phyloP scores from a whole-genome alignment of 1,140 invertebrate genomes.

The Semibalanus balanoides region DNA sequence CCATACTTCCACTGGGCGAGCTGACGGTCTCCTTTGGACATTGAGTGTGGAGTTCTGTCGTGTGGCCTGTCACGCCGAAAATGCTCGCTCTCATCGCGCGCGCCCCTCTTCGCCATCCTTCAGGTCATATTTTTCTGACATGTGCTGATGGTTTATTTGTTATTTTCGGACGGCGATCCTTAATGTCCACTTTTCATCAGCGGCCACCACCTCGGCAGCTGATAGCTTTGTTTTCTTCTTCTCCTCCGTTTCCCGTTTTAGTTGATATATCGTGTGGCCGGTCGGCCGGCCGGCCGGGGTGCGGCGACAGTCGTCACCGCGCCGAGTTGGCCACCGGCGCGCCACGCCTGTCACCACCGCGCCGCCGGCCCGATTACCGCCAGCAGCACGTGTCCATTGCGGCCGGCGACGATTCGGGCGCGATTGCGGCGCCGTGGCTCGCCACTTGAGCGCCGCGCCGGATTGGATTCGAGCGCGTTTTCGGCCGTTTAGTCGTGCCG shows the following conservation, averaged over 20 bases:
- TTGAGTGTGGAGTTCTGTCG: too few relatives aligned
- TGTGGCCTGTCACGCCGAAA: too few relatives aligned
- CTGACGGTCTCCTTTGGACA: too few relatives aligned
- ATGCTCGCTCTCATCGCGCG: too few relatives aligned
- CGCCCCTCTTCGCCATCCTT: background rate
- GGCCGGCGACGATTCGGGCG: background rate
- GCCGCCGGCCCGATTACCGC: too few relatives aligned
- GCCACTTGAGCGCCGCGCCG: background rate
- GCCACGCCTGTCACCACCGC: background rate
- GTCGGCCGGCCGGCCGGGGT: too few relatives aligned
- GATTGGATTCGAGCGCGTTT: background rate
- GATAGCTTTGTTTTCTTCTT: background rate
- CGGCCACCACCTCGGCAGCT: background rate
- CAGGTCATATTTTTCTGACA: background rate
- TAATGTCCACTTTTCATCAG: slow-evolving; percentile 2
- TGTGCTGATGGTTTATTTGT: background rate
- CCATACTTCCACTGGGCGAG: too few relatives aligned
- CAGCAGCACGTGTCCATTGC: background rate
- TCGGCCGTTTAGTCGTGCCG: background rate
- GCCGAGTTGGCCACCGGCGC: background rate
- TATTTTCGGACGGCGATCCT: background rate
- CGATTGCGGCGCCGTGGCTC: background rate
- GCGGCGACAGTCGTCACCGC: background rate
- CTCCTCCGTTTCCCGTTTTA: background rate
- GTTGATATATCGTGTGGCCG: background rate